Conservation (phyloP, 2,888 invertebrate species). For the Augiades crinisus region DNA sequence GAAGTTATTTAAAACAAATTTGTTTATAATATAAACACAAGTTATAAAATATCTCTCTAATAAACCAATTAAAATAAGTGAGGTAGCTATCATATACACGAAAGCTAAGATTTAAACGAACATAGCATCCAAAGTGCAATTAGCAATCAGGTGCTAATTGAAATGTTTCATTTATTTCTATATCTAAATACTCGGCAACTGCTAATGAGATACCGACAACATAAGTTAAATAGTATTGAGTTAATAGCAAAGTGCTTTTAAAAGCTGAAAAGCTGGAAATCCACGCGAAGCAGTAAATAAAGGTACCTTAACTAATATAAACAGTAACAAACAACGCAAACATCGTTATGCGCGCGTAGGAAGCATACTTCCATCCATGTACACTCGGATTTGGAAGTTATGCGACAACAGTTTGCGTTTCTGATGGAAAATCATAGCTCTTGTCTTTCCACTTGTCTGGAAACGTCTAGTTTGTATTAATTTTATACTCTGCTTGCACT, state of each 20-base stretch:
- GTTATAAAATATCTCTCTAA: no score
- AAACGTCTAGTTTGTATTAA: neutral
- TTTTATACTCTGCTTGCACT: neutral
- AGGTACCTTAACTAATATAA: constrained; percentile 23
- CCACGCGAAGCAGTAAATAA: constrained; percentile 16
- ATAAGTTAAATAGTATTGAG: neutral
- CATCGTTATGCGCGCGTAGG: constrained; percentile 19
- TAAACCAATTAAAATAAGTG: no score
- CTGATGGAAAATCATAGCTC: constrained; percentile 21
- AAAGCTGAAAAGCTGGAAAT: constrained; percentile 10
- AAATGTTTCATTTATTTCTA: constrained; percentile 1
- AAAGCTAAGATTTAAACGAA: neutral
- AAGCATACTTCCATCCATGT: constrained; percentile 17
- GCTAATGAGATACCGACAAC: neutral
- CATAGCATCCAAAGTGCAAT: neutral
- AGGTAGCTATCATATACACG: neutral
- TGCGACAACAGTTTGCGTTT: constrained; percentile 19
- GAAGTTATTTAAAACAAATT: neutral
- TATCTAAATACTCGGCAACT: neutral
- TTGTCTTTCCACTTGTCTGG: constrained; percentile 13
- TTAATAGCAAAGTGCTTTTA: neutral
- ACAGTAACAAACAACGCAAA: constrained; percentile 20
- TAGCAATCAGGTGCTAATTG: constrained; percentile 7
- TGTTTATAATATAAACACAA: no score
- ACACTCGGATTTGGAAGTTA: constrained; percentile 17